These are phyloP conservation scores for Dione juno DNA, from an alignment of 2,888 invertebrate species.

Conservation along the genomic window DNA sequence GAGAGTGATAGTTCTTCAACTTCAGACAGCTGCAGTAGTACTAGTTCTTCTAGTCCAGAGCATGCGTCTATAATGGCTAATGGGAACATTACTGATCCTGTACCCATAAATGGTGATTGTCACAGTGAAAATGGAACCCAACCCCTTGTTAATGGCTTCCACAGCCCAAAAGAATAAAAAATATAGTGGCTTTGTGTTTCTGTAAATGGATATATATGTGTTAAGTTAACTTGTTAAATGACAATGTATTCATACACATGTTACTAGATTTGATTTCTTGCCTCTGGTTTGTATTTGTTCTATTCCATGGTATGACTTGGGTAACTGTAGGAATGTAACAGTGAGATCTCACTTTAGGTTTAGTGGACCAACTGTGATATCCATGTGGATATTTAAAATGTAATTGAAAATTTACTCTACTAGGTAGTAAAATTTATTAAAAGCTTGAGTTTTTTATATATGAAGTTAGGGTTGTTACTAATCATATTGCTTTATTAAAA, in stretches of 20 bases:
- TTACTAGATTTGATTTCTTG: constrained; percentile 14
- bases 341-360: constrained; percentile 68
- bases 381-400: constrained; percentile 64
- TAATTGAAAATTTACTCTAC: constrained; percentile 39
- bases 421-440: constrained; percentile 32
- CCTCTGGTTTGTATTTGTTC: neutral
- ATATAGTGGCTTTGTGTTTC: neutral
- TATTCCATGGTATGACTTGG: constrained; percentile 16
- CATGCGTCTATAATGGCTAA: constrained; percentile 50
- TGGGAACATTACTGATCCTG: constrained; percentile 42
- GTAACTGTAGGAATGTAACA: constrained; percentile 63
- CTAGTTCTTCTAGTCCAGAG: constrained; percentile 69
- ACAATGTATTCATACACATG: constrained; percentile 15
- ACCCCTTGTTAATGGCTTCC: constrained; percentile 72
- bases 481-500: neutral
- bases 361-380: constrained; percentile 65
- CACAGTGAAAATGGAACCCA: constrained; percentile 53
- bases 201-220: neutral
- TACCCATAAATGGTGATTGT: constrained; percentile 45
- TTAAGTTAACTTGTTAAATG: constrained; percentile 2
- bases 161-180: constrained; percentile 55
- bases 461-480: neutral
- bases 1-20: constrained; percentile 85
- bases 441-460: constrained; percentile 13
- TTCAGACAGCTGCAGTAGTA: constrained; percentile 71